Percentiles rank a stretch among this genome's conserved stretches.
phyloP scores from a whole-genome alignment of 2,888 invertebrate species.

The Noctua pronuba region DNA sequence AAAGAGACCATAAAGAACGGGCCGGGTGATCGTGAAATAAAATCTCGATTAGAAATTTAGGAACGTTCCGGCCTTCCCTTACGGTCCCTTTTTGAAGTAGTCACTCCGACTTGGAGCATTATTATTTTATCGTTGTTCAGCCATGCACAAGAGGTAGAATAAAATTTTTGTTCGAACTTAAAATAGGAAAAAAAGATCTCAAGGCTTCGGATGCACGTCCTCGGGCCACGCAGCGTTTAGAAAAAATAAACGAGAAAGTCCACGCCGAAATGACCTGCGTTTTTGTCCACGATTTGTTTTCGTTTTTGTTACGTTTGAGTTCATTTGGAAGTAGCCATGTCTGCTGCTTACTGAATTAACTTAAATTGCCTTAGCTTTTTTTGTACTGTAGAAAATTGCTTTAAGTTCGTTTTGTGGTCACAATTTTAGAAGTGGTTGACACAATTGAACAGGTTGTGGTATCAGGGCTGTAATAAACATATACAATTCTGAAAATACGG shows the following conservation, averaged over 20 bases:
- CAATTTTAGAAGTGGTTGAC: slow-evolving; percentile 73
- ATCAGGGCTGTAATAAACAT: slow-evolving; percentile 40
- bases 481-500: background rate
- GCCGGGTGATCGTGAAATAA: slow-evolving; percentile 83
- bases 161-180: slow-evolving; percentile 83
- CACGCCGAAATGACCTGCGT: slow-evolving; percentile 89
- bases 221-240: slow-evolving; percentile 82
- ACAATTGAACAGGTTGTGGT: slow-evolving; percentile 67
- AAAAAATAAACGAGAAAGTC: slow-evolving; percentile 89
- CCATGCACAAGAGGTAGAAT: slow-evolving; percentile 84
- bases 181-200: slow-evolving; percentile 78
- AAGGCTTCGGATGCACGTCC: slow-evolving; percentile 90
- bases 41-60: slow-evolving; percentile 87
- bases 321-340: slow-evolving; percentile 90
- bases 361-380: slow-evolving; percentile 86
- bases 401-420: slow-evolving; percentile 79
- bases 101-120: slow-evolving; percentile 79
- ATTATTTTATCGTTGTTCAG: slow-evolving; percentile 88
- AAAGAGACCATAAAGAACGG: slow-evolving; percentile 82
- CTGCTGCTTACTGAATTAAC: slow-evolving; percentile 90
- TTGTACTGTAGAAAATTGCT: slow-evolving; percentile 79
- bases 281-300: slow-evolving; percentile 90
- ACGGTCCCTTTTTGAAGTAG: slow-evolving; percentile 83
- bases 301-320: slow-evolving; percentile 90
- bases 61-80: slow-evolving; percentile 81